Percentiles rank a stretch among this genome's conserved stretches.
Evolutionary conservation across 2,113 vertebrate genomes (phyloP).

Genomic region (Saccopteryx leptura): DNA sequence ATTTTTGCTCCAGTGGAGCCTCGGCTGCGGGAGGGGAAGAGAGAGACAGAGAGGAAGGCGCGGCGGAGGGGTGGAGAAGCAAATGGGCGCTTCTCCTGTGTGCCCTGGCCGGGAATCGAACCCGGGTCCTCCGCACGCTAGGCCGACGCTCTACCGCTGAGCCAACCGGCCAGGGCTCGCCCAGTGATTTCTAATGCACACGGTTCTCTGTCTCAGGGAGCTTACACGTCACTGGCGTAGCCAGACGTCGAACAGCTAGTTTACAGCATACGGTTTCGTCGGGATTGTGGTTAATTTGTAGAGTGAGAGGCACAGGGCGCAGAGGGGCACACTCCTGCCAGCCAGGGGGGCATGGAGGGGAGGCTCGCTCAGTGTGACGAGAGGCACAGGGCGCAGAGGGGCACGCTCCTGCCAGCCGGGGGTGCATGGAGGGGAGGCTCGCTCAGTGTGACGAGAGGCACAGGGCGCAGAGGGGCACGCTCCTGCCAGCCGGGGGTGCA

Average conservation of each 20-base stretch:
- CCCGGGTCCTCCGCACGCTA: too few relatives aligned
- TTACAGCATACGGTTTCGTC: constrained; percentile 20
- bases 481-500: not conserved
- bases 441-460: not conserved
- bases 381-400: not conserved
- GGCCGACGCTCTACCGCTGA: too few relatives aligned
- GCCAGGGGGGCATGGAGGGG: not conserved
- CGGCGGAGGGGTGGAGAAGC: too few relatives aligned
- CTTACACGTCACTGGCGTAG: not conserved
- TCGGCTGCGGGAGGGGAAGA: too few relatives aligned
- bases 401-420: not conserved
- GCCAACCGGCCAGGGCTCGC: too few relatives aligned
- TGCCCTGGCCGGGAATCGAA: too few relatives aligned
- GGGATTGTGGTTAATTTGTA: not conserved
- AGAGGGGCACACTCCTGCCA: not conserved
- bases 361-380: not conserved
- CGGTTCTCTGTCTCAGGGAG: not conserved
- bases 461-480: not conserved
- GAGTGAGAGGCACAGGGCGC: not conserved
- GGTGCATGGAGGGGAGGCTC: not conserved
- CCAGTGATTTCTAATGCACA: not conserved
- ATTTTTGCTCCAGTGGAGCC: too few relatives aligned
- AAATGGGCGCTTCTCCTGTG: too few relatives aligned
- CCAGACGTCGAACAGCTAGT: not conserved
- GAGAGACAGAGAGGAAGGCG: too few relatives aligned